Evolutionary conservation across 1,140 invertebrate species (phyloP).

Genomic region (Sycobia sp.): DNA sequence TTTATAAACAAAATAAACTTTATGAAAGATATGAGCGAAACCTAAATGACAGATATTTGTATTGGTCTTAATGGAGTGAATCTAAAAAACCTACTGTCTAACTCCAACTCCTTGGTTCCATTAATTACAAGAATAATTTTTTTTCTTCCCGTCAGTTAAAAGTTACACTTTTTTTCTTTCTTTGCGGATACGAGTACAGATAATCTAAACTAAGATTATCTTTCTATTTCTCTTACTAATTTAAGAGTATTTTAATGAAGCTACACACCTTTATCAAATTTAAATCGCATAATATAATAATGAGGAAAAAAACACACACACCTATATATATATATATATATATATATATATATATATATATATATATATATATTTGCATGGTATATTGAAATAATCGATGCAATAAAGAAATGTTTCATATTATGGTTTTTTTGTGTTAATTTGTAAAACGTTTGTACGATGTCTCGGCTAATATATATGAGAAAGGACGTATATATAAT

Average conservation of each 20-base stretch:
- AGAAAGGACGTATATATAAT: not conserved
- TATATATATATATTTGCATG: not conserved
- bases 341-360: not conserved
- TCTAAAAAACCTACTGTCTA: conserved; percentile 36
- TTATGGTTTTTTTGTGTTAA: too few species aligned
- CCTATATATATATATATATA: too few species aligned
- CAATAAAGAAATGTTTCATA: conserved; percentile 1
- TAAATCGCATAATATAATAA: too few species aligned
- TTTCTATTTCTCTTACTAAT: not conserved
- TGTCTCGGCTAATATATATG: not conserved
- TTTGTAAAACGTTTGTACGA: too few species aligned
- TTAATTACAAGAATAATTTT: conserved; percentile 42
- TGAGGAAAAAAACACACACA: too few species aligned
- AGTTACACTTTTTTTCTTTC: conserved; percentile 29
- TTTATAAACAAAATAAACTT: too few species aligned
- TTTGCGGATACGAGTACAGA: too few species aligned
- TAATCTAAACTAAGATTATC: conserved; percentile 22
- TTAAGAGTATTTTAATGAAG: conserved; percentile 4
- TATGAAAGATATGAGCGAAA: too few species aligned
- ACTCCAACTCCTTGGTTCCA: conserved; percentile 30
- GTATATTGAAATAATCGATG: conserved; percentile 8
- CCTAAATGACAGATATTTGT: conserved; percentile 31
- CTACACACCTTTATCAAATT: too few species aligned
- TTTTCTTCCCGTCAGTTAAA: conserved; percentile 32
- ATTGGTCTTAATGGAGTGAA: conserved; percentile 28